These are phyloP conservation scores for Escarpia spicata DNA, from an alignment of 2,888 invertebrate species.

Conservation along the genomic window DNA sequence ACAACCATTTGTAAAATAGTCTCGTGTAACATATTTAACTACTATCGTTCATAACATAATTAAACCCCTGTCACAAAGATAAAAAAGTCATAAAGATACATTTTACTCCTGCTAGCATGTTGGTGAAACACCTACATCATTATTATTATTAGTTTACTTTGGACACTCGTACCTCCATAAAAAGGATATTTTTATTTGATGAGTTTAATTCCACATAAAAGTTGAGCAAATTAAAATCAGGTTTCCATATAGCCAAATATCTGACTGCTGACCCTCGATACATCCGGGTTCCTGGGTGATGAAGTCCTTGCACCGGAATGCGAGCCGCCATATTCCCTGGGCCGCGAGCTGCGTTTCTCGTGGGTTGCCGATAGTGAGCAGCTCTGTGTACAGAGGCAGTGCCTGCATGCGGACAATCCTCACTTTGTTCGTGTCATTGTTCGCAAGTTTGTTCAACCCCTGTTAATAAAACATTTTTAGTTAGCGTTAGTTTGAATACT, in stretches of 20 bases:
- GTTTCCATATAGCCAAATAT: not conserved
- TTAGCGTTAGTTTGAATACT: not conserved
- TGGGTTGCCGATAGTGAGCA: constrained; percentile 26
- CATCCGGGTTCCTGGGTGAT: not conserved
- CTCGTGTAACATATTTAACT: too few relatives aligned
- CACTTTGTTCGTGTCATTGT: constrained; percentile 56
- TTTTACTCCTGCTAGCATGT: not conserved
- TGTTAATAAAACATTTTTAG: not conserved
- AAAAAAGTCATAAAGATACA: not conserved
- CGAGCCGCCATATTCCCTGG: constrained; percentile 35
- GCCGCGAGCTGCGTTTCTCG: constrained; percentile 28
- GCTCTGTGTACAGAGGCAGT: constrained; percentile 32
- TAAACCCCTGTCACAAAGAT: too few relatives aligned
- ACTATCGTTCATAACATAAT: not conserved
- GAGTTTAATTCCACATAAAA: not conserved
- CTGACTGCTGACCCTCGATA: not conserved
- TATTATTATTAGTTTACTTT: not conserved
- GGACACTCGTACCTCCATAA: not conserved
- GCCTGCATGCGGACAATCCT: constrained; percentile 8
- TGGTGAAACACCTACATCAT: too few relatives aligned
- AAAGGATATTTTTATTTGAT: not conserved
- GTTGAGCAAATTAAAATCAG: not conserved
- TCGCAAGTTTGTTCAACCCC: constrained; percentile 50
- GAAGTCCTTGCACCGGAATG: constrained; percentile 35
- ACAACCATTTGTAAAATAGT: not conserved